Conservation (phyloP, 2,888 invertebrate genomes). For the Sminthurides aquaticus region DNA sequence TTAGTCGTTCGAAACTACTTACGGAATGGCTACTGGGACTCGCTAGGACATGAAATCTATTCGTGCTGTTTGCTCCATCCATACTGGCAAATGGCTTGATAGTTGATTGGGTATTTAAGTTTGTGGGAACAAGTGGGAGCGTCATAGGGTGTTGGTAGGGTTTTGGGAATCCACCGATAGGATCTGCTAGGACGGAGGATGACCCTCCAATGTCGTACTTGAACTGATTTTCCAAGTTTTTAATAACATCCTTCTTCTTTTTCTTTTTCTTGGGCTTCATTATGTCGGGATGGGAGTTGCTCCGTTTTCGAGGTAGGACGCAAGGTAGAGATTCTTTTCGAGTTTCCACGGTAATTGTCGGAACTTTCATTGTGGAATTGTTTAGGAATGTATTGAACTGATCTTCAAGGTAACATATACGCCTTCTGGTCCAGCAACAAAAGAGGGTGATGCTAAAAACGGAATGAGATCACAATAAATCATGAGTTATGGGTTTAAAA, state of each 20-base stretch:
- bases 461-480: not conserved
- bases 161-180: not conserved
- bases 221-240: slow-evolving; percentile 7
- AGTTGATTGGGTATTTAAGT: not conserved
- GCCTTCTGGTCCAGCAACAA: slow-evolving; percentile 19
- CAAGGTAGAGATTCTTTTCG: slow-evolving; percentile 10
- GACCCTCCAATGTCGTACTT: not conserved
- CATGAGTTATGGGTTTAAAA: not conserved
- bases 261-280: slow-evolving; percentile 23
- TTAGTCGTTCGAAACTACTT: not conserved
- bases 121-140: not conserved
- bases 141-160: not conserved
- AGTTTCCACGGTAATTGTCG: not conserved
- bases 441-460: slow-evolving; percentile 9
- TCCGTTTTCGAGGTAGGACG: slow-evolving; percentile 11
- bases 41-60: slow-evolving; percentile 19
- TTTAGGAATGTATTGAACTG: not conserved
- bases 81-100: not conserved
- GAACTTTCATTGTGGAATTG: not conserved
- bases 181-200: not conserved
- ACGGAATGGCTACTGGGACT: slow-evolving; percentile 18
- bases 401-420: slow-evolving; percentile 13
- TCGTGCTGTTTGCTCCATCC: not conserved
- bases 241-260: slow-evolving; percentile 20
- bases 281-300: slow-evolving; percentile 22